Evolutionary conservation across 2,888 invertebrate genomes (phyloP).

Genomic region (Drosophila silvestris): DNA sequence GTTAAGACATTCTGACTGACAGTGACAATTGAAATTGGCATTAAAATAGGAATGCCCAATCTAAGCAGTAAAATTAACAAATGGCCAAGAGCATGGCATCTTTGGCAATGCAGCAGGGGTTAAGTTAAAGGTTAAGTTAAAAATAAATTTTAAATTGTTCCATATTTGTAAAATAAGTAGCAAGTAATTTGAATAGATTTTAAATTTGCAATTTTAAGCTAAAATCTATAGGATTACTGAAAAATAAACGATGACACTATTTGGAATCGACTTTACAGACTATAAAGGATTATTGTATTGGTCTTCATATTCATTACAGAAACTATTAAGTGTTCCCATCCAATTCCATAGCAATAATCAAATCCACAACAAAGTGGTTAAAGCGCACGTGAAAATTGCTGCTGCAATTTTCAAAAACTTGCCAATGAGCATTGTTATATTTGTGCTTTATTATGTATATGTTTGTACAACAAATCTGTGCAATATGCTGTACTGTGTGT

Average conservation of each 20-base stretch:
- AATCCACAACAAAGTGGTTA: conserved; percentile 9
- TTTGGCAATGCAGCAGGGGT: not conserved
- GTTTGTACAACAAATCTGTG: conserved; percentile 4
- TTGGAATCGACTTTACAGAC: not conserved
- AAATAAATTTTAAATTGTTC: too few relatives aligned
- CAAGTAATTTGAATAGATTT: not conserved
- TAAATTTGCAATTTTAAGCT: not conserved
- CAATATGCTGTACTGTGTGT: conserved; percentile 16
- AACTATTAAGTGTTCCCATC: not conserved
- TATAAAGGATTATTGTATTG: not conserved
- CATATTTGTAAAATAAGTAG: not conserved
- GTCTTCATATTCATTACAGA: not conserved
- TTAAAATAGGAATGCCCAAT: conserved; percentile 6
- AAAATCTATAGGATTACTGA: not conserved
- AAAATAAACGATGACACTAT: not conserved
- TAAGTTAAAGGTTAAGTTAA: too few relatives aligned
- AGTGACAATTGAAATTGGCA: conserved; percentile 22
- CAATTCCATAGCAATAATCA: not conserved
- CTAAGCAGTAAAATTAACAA: conserved; percentile 50
- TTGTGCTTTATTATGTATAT: conserved; percentile 22
- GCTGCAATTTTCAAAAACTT: conserved; percentile 28
- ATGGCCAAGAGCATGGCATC: conserved; percentile 39
- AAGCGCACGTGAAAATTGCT: conserved; percentile 33
- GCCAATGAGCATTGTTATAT: conserved; percentile 33
- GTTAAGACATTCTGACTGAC: conserved; percentile 48